Percentiles rank a stretch among this genome's conserved stretches.
These are phyloP conservation scores for Drosophila pandora DNA, from an alignment of 1,140 invertebrate genomes.

Conservation along the genomic window DNA sequence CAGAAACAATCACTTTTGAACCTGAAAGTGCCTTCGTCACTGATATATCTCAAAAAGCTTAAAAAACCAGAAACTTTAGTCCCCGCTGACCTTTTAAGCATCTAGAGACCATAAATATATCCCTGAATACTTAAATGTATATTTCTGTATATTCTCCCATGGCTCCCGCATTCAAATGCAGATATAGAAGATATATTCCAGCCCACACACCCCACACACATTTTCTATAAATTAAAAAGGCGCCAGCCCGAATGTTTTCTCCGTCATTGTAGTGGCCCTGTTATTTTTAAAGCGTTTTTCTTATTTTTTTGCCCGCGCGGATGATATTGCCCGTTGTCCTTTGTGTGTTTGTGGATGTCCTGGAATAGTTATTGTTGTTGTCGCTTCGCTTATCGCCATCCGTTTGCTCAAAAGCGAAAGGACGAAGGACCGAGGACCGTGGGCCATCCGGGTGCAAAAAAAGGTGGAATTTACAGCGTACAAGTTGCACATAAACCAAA, in stretches of 20 bases:
- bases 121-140: not conserved
- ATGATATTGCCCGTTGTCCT: conserved; percentile 41
- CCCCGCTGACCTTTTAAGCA: no score
- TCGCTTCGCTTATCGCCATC: conserved; percentile 47
- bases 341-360: not conserved
- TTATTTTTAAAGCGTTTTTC: conserved; percentile 10
- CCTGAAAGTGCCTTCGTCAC: not conserved
- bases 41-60: no score
- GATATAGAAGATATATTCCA: conserved; percentile 10
- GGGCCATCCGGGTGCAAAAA: conserved; percentile 20
- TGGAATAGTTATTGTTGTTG: conserved; percentile 14
- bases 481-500: conserved; percentile 75
- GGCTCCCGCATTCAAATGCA: conserved; percentile 11
- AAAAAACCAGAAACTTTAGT: not conserved
- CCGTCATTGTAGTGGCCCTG: conserved; percentile 38
- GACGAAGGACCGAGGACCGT: conserved; percentile 4
- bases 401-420: conserved; percentile 24
- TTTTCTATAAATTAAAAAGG: conserved; percentile 55
- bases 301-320: not conserved
- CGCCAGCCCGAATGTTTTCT: conserved; percentile 40
- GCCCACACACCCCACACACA: not conserved
- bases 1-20: not conserved
- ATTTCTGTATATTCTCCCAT: not conserved
- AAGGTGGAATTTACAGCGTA: conserved; percentile 57
- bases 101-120: not conserved